phyloP scores from a whole-genome alignment of 2,888 invertebrate genomes.

The Athalia circularis region DNA sequence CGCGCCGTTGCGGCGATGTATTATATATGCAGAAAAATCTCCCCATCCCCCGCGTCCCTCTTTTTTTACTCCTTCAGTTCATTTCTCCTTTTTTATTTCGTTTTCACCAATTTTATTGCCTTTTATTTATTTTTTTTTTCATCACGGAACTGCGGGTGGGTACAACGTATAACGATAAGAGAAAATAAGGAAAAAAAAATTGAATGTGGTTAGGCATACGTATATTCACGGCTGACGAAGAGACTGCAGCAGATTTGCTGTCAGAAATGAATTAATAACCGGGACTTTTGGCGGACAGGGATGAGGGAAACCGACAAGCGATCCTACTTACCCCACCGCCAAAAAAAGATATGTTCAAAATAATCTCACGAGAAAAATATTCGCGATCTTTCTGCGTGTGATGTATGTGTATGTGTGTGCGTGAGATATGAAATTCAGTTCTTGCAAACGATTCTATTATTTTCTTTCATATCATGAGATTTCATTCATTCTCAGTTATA shows the following conservation, averaged over 20 bases:
- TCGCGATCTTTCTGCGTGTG: no score
- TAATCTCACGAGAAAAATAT: not conserved
- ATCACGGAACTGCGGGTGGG: slow-evolving; percentile 31
- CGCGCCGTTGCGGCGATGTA: slow-evolving; percentile 46
- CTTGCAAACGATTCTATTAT: no score
- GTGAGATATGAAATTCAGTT: no score
- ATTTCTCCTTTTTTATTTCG: slow-evolving; percentile 46
- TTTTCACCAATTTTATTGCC: not conserved
- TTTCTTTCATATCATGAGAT: no score
- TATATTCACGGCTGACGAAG: not conserved
- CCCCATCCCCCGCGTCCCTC: slow-evolving; percentile 33
- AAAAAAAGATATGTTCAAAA: not conserved
- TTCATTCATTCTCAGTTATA: no score
- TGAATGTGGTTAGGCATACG: not conserved
- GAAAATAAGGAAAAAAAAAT: not conserved
- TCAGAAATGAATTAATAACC: slow-evolving; percentile 30
- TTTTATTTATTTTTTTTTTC: slow-evolving; percentile 47
- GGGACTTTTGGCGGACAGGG: slow-evolving; percentile 2
- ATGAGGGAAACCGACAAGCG: slow-evolving; percentile 13
- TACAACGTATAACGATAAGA: not conserved
- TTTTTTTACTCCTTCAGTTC: slow-evolving; percentile 46
- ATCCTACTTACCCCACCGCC: slow-evolving; percentile 16
- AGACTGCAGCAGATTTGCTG: not conserved
- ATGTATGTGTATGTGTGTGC: no score
- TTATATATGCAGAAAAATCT: slow-evolving; percentile 56